phyloP scores from a whole-genome alignment of 2,113 vertebrate genomes.

The Dicerorhinus sumatrensis region DNA sequence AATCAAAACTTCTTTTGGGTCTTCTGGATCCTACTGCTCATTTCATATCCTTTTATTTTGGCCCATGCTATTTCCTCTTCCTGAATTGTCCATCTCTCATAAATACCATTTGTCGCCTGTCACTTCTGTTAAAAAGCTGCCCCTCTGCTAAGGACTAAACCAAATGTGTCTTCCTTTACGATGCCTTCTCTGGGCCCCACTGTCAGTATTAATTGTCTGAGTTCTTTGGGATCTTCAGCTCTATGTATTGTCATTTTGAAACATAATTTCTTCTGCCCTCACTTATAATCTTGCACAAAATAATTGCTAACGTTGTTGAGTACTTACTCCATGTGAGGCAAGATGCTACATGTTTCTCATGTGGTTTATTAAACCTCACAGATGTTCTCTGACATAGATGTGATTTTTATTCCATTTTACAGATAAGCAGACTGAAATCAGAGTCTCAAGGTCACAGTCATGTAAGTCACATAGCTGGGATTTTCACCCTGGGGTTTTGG shows the following conservation, averaged over 20 bases:
- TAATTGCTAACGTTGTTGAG: neutral
- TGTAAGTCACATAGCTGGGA: neutral
- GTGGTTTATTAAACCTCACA: neutral
- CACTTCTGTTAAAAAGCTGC: neutral
- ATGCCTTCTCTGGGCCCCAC: neutral
- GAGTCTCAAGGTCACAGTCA: neutral
- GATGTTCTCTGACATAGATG: neutral
- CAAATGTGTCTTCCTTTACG: neutral
- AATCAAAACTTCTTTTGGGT: neutral
- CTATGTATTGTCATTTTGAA: neutral
- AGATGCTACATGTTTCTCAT: fast-evolving
- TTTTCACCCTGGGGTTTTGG: neutral
- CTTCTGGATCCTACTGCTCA: neutral
- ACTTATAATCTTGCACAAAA: neutral
- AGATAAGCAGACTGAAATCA: neutral
- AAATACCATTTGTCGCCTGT: neutral
- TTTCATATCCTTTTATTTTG: neutral
- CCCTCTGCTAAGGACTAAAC: neutral
- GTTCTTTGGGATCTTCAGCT: neutral
- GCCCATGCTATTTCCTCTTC: neutral
- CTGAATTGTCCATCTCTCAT: neutral
- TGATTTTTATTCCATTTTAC: neutral
- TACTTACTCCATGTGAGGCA: neutral
- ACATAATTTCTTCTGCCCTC: neutral
- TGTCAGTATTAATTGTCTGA: neutral